phyloP scores from a whole-genome alignment of 1,140 invertebrate species.

The Ceratoteleas bidentatus region DNA sequence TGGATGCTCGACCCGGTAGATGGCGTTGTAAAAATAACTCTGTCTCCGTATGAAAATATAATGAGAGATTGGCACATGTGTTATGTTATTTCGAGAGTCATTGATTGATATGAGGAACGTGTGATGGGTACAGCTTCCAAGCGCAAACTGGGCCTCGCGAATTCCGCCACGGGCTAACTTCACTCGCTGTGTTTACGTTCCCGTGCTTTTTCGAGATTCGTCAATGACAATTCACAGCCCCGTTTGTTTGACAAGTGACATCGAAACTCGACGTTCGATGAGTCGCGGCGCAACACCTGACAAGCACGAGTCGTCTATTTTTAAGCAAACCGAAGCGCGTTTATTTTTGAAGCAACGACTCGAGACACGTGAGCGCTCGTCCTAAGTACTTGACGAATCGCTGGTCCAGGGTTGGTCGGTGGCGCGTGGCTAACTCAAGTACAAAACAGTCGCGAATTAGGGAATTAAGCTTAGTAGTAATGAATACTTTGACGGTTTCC shows the following conservation, averaged over 20 bases:
- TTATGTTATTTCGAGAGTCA: background rate
- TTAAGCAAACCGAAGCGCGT: too few relatives aligned
- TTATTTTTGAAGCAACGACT: background rate
- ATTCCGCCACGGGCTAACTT: background rate
- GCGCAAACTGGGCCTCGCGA: too few relatives aligned
- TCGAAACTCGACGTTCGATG: too few relatives aligned
- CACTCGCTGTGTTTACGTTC: background rate
- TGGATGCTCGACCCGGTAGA: background rate
- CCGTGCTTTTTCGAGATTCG: conserved; percentile 7
- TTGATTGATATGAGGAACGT: too few relatives aligned
- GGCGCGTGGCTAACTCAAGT: too few relatives aligned
- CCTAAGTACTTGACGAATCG: background rate
- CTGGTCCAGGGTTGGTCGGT: too few relatives aligned
- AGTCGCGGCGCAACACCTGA: background rate
- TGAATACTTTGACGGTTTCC: too few relatives aligned
- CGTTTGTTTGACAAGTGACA: conserved; percentile 9
- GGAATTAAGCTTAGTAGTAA: too few relatives aligned
- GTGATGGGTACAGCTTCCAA: too few relatives aligned
- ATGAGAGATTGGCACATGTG: conserved; percentile 16
- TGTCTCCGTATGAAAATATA: conserved; percentile 17
- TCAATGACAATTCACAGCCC: conserved; percentile 33
- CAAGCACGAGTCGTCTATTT: background rate
- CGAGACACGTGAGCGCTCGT: background rate
- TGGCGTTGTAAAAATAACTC: conserved; percentile 19
- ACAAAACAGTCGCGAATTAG: too few relatives aligned